These are phyloP conservation scores for Lepisosteus osseus DNA, from an alignment of 2,113 vertebrate species.

Conservation along the genomic window DNA sequence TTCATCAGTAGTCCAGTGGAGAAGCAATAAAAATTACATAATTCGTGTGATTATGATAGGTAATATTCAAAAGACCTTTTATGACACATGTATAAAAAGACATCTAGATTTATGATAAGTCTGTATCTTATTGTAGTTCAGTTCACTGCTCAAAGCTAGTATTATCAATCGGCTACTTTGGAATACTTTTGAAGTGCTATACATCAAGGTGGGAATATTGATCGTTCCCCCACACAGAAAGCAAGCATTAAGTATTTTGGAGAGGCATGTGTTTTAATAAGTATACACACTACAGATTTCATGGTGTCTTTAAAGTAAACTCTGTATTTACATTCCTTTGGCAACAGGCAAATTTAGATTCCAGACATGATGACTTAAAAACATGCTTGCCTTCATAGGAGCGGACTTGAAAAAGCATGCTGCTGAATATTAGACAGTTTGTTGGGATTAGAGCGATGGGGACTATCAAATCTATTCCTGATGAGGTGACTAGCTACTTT, in stretches of 20 bases:
- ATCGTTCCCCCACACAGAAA: conserved; percentile 55
- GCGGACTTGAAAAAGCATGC: conserved; percentile 16
- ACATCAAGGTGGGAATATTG: conserved; percentile 58
- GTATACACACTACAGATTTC: not conserved
- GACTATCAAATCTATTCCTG: conserved; percentile 66
- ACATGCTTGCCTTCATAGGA: conserved; percentile 14
- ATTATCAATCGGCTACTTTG: conserved; percentile 57
- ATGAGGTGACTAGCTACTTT: conserved; percentile 65
- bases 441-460: conserved; percentile 68
- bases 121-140: conserved; percentile 24
- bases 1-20: too few species aligned
- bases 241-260: conserved; percentile 40
- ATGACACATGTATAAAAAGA: not conserved
- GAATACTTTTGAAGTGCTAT: conserved; percentile 51
- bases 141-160: conserved; percentile 42
- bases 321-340: conserved; percentile 15
- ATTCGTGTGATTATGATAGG: too few species aligned
- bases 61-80: too few species aligned
- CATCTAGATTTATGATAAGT: too few species aligned
- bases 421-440: conserved; percentile 54
- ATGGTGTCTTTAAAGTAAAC: not conserved
- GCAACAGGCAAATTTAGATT: conserved; percentile 18
- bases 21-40: too few species aligned
- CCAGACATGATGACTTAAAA: conserved; percentile 18
- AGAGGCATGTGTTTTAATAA: not conserved